phyloP scores from a whole-genome alignment of 1,140 invertebrate species.

The Sarcophaga bullata region DNA sequence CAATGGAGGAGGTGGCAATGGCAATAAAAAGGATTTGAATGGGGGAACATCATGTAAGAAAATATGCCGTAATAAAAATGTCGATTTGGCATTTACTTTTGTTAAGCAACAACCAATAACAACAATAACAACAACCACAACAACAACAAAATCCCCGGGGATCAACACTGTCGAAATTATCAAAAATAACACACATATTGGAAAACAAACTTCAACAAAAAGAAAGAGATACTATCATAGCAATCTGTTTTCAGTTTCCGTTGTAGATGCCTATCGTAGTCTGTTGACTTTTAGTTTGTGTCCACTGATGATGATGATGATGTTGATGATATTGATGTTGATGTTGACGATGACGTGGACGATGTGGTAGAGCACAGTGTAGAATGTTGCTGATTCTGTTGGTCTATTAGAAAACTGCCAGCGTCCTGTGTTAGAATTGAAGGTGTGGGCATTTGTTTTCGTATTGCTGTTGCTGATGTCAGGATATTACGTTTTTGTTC shows the following conservation, averaged over 20 bases:
- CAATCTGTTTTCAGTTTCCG: slow-evolving; percentile 52
- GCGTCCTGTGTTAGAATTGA: slow-evolving; percentile 25
- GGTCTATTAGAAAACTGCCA: background rate
- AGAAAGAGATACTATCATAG: slow-evolving; percentile 54
- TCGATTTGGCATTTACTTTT: slow-evolving; percentile 64
- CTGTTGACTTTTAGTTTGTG: slow-evolving; percentile 40
- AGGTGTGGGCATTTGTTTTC: background rate
- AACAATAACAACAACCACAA: slow-evolving; percentile 34
- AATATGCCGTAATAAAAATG: slow-evolving; percentile 65
- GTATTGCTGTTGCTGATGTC: background rate
- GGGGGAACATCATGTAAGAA: slow-evolving; percentile 45
- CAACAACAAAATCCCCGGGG: slow-evolving; percentile 5
- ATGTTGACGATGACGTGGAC: background rate
- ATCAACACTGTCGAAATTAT: slow-evolving; percentile 13
- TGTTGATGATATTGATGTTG: too few relatives aligned
- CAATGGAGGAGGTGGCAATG: background rate
- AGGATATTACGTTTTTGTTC: slow-evolving; percentile 31
- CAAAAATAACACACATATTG: slow-evolving; percentile 27
- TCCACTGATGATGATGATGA: slow-evolving; percentile 37
- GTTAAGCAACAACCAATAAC: slow-evolving; percentile 49
- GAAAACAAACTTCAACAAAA: background rate
- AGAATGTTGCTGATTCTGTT: background rate
- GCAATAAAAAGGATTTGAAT: too few relatives aligned
- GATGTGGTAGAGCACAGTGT: background rate
- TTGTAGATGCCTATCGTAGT: background rate